phyloP scores from a whole-genome alignment of 1,140 invertebrate genomes.

The Hyles vespertilio region DNA sequence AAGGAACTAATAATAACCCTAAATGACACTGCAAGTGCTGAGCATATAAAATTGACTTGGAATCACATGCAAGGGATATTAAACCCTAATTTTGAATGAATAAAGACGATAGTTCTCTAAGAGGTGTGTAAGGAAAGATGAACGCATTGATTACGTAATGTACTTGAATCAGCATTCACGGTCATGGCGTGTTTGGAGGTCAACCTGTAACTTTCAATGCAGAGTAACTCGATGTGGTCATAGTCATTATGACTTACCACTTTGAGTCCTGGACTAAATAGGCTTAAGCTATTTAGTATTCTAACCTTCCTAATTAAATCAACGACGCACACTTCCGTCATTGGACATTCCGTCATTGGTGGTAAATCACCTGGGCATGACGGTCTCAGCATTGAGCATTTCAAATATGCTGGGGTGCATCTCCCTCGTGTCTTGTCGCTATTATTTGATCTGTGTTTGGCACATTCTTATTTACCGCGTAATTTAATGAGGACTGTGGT shows the following conservation, averaged over 20 bases:
- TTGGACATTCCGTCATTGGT: too few relatives aligned
- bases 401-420: too few relatives aligned
- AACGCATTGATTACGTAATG: constrained; percentile 42
- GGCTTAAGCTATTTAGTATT: too few relatives aligned
- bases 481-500: too few relatives aligned
- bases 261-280: too few relatives aligned
- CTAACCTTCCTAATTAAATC: too few relatives aligned
- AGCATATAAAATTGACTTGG: constrained; percentile 14
- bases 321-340: too few relatives aligned
- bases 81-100: background rate
- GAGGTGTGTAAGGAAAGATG: constrained; percentile 28
- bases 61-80: background rate
- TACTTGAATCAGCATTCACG: constrained; percentile 44
- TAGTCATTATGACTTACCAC: background rate
- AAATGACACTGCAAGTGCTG: constrained; percentile 24
- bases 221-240: constrained; percentile 5
- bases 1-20: constrained; percentile 26
- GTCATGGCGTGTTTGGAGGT: constrained; percentile 42
- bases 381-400: too few relatives aligned
- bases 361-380: too few relatives aligned
- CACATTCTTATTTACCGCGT: too few relatives aligned
- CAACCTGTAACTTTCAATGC: constrained; percentile 19
- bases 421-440: too few relatives aligned
- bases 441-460: too few relatives aligned
- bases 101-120: constrained; percentile 2